Conservation (phyloP, 2,888 invertebrate species). For the Drosophila stalkeri region DNA sequence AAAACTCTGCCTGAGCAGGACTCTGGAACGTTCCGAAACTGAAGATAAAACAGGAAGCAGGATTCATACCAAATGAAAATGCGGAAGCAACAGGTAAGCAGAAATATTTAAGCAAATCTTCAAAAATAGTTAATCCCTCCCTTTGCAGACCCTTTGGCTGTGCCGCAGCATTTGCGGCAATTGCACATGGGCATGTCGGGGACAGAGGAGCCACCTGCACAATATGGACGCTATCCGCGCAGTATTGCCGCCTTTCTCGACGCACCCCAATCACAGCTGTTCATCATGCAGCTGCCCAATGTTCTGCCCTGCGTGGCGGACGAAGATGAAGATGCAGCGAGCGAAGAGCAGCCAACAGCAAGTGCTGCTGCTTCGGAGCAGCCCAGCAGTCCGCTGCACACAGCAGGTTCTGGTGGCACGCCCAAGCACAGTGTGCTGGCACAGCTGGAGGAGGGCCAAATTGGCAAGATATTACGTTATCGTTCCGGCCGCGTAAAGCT, state of each 20-base stretch:
- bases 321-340: conserved; percentile 49
- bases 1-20: conserved; percentile 22
- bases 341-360: conserved; percentile 10
- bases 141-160: conserved; percentile 50
- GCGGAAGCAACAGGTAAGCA: conserved; percentile 30
- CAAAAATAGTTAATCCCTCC: background rate
- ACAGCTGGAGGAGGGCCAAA: conserved; percentile 87
- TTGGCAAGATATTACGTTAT: conserved; percentile 87
- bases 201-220: conserved; percentile 53
- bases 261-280: conserved; percentile 77
- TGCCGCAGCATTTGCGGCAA: conserved; percentile 71
- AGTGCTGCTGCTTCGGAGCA: conserved; percentile 24
- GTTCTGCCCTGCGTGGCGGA: conserved; percentile 69
- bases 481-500: conserved; percentile 87
- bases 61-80: conserved; percentile 5
- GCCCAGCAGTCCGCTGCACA: conserved; percentile 32
- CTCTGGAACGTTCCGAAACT: conserved; percentile 55
- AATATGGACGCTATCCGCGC: conserved; percentile 77
- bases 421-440: conserved; percentile 63
- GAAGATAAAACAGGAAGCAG: conserved; percentile 31
- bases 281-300: conserved; percentile 82
- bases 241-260: conserved; percentile 78
- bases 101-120: background rate
- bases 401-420: conserved; percentile 9
- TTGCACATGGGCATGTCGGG: conserved; percentile 61